Conservation (phyloP, 2,797 vertebrate species). For the Todus mexicanus region DNA sequence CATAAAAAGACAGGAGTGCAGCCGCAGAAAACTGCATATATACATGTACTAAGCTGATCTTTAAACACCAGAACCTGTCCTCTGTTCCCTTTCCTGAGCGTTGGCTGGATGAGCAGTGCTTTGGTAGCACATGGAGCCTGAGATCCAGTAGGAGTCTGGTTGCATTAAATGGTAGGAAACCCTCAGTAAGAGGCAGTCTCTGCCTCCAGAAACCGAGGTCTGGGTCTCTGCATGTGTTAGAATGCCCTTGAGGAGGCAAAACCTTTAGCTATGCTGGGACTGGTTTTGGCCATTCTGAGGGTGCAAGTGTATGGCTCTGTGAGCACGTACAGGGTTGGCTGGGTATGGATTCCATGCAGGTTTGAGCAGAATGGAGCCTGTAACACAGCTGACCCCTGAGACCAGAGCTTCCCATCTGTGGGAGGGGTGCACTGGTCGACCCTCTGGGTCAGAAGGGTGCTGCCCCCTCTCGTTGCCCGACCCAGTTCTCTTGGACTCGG, state of each 20-base stretch:
- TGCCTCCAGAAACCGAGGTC: background rate
- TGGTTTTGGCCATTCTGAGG: background rate
- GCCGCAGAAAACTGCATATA: background rate
- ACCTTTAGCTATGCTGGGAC: background rate
- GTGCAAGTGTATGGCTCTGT: background rate
- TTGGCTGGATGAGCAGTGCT: background rate
- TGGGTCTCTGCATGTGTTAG: background rate
- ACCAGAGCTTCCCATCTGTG: background rate
- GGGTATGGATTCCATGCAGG: fast-evolving
- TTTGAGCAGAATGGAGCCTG: background rate
- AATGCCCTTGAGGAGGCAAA: background rate
- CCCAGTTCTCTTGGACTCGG: background rate
- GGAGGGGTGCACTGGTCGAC: background rate
- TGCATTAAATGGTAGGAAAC: background rate
- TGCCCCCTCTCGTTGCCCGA: background rate
- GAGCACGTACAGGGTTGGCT: background rate
- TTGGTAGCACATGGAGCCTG: background rate
- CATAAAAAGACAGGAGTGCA: background rate
- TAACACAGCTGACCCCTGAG: background rate
- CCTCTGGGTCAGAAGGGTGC: background rate
- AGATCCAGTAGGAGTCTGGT: background rate
- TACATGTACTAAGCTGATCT: background rate
- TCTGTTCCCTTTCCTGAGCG: background rate
- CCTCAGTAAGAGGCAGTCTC: background rate
- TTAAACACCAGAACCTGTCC: background rate